Percentiles rank a stretch among this genome's conserved stretches.
Conservation (phyloP, 2,113 vertebrate species). For the Sphaerodactylus townsendi region DNA sequence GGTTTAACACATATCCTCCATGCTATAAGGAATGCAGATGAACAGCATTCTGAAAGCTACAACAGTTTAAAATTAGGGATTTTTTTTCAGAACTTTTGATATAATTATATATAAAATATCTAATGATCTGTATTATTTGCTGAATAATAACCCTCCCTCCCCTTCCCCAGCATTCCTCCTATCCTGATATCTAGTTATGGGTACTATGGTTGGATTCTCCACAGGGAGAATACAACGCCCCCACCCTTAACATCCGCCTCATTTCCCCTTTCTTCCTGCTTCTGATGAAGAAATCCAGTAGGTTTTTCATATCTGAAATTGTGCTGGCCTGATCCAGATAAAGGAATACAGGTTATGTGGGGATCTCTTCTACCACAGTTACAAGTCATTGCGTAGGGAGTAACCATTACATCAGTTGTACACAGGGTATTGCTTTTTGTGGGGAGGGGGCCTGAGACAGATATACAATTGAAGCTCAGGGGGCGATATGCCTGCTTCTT, state of each 20-base stretch:
- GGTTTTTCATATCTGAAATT: slow-evolving; percentile 59
- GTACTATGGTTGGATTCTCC: slow-evolving; percentile 36
- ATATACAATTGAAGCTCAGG: background rate
- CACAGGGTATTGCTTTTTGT: background rate
- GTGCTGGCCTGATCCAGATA: slow-evolving; percentile 10
- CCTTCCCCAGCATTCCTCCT: background rate
- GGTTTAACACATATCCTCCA: slow-evolving; percentile 47
- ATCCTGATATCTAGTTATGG: slow-evolving; percentile 33
- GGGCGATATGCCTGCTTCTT: no score
- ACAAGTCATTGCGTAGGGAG: background rate
- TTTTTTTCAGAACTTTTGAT: slow-evolving; percentile 49
- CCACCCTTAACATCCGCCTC: slow-evolving; percentile 60
- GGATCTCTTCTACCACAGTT: background rate
- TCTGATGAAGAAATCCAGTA: slow-evolving; percentile 60
- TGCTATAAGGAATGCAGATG: slow-evolving; percentile 60
- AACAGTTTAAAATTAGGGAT: slow-evolving; percentile 65
- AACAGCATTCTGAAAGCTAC: slow-evolving; percentile 62
- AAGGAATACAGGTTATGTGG: background rate
- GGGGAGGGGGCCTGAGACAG: no score
- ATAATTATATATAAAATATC: slow-evolving; percentile 58
- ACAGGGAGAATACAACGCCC: background rate
- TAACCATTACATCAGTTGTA: background rate
- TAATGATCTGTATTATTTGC: slow-evolving; percentile 53
- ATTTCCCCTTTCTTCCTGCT: slow-evolving; percentile 40
- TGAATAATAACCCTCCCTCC: slow-evolving; percentile 43